These are phyloP conservation scores for Pemphigus obesinymphae DNA, from an alignment of 1,140 invertebrate species.

Conservation along the genomic window DNA sequence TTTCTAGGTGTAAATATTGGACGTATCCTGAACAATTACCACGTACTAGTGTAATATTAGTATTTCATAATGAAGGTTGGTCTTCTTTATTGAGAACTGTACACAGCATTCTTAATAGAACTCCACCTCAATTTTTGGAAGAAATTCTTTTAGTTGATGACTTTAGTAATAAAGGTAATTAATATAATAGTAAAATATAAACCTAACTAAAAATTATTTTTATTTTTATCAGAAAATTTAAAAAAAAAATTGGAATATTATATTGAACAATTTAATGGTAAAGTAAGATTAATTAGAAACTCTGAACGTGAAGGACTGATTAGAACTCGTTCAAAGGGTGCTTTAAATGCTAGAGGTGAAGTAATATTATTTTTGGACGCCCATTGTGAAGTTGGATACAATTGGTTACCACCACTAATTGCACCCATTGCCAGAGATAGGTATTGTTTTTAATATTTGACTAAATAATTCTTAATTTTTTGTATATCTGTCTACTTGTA, in stretches of 20 bases:
- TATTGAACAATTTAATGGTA: constrained; percentile 78
- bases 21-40: constrained; percentile 87
- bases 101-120: constrained; percentile 89
- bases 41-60: constrained; percentile 89
- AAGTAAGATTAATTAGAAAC: constrained; percentile 84
- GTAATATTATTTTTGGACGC: constrained; percentile 98
- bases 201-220: background rate
- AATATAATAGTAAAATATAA: background rate
- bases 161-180: constrained; percentile 84
- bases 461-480: background rate
- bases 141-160: constrained; percentile 98
- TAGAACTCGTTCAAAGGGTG: constrained; percentile 83
- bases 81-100: constrained; percentile 93
- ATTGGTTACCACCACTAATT: constrained; percentile 94
- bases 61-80: constrained; percentile 98
- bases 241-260: constrained; percentile 85
- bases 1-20: constrained; percentile 86
- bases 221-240: constrained; percentile 66
- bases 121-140: constrained; percentile 82
- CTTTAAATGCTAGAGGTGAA: constrained; percentile 88
- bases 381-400: constrained; percentile 85
- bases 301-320: constrained; percentile 84
- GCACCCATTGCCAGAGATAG: constrained; percentile 86
- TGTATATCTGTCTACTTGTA: background rate
- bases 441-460: no score